phyloP scores from a whole-genome alignment of 2,797 vertebrate genomes.

The Cheirogaleus major region DNA sequence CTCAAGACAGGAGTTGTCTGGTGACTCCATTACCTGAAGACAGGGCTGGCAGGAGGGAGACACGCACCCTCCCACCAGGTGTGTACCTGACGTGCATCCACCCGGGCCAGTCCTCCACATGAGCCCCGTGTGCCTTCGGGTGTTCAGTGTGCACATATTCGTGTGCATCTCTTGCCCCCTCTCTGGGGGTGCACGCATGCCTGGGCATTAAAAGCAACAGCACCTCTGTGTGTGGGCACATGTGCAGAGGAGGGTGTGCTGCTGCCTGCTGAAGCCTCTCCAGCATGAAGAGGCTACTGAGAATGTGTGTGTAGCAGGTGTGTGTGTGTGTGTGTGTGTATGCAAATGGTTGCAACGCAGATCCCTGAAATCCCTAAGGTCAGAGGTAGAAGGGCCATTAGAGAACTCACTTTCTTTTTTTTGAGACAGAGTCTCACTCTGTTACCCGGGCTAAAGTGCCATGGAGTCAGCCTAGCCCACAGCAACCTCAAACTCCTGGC shows the following conservation, averaged over 20 bases:
- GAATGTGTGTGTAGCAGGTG: neutral
- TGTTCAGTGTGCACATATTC: neutral
- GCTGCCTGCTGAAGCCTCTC: neutral
- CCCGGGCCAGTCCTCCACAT: neutral
- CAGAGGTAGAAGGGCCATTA: neutral
- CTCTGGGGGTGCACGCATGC: neutral
- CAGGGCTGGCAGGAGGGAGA: neutral
- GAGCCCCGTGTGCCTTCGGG: neutral
- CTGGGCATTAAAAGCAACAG: neutral
- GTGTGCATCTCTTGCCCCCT: neutral
- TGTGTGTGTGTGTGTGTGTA: neutral
- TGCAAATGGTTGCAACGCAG: neutral
- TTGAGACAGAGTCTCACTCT: too few relatives aligned
- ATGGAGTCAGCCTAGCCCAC: too few relatives aligned
- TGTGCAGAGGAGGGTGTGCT: neutral
- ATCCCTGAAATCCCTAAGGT: neutral
- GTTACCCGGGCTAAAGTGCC: too few relatives aligned
- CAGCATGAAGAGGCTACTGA: neutral
- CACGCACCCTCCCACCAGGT: neutral
- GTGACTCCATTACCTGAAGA: neutral
- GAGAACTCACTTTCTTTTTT: neutral
- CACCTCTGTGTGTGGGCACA: neutral
- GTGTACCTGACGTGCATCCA: accelerated
- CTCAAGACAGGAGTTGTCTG: neutral
- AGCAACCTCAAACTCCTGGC: too few relatives aligned